phyloP scores from a whole-genome alignment of 2,797 vertebrate genomes.

The Ambastaia sidthimunki region DNA sequence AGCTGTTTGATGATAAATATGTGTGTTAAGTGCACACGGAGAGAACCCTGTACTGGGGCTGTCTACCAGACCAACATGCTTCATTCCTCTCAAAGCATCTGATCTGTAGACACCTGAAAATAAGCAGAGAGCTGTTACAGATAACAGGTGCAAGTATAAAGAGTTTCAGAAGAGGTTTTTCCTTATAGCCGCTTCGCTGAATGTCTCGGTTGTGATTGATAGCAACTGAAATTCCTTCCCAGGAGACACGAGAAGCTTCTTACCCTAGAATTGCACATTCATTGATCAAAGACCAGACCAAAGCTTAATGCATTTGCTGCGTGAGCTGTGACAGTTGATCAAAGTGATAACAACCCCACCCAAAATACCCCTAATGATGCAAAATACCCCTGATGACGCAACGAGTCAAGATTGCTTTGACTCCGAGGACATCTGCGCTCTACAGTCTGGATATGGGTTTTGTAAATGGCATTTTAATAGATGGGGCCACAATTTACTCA shows the following conservation, averaged over 20 bases:
- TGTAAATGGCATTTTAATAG: slow-evolving; percentile 25
- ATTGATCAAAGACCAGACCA: slow-evolving; percentile 30
- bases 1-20: not conserved
- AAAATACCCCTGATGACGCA: too few relatives aligned
- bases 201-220: slow-evolving; percentile 32
- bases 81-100: slow-evolving; percentile 24
- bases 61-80: not conserved
- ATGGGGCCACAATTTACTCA: slow-evolving; percentile 18
- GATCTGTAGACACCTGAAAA: too few relatives aligned
- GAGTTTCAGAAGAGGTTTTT: slow-evolving; percentile 10
- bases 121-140: slow-evolving; percentile 4
- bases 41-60: not conserved
- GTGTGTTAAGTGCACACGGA: not conserved
- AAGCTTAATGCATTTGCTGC: slow-evolving; percentile 13
- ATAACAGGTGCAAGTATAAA: slow-evolving; percentile 33
- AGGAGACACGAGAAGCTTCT: not conserved
- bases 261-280: slow-evolving; percentile 12
- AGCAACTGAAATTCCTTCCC: slow-evolving; percentile 34
- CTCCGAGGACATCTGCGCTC: slow-evolving; percentile 3
- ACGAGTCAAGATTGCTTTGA: not conserved
- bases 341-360: slow-evolving; percentile 18
- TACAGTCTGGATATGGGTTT: slow-evolving; percentile 16
- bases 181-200: slow-evolving; percentile 1
- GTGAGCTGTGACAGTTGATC: slow-evolving; percentile 19
- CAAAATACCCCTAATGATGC: not conserved